phyloP scores from a whole-genome alignment of 1,140 invertebrate species.

The Drosophila pseudoananassae region DNA sequence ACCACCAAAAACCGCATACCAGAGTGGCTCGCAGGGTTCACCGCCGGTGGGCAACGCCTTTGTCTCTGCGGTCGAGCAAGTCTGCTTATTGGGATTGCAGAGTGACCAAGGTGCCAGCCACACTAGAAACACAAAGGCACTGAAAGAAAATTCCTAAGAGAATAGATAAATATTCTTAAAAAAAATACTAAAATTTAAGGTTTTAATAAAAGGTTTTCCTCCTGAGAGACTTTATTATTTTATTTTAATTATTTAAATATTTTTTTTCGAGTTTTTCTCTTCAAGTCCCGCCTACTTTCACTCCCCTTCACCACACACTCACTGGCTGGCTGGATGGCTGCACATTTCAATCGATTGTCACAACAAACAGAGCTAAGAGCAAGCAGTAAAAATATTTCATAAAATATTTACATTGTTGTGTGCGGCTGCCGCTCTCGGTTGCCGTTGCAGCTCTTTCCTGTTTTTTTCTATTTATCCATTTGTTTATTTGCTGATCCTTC shows the following conservation, averaged over 20 bases:
- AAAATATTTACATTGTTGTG: conserved; percentile 57
- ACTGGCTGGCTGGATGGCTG: conserved; percentile 6
- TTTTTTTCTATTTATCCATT: conserved; percentile 44
- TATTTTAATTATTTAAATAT: not conserved
- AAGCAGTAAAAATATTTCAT: conserved; percentile 55
- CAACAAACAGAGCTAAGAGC: conserved; percentile 29
- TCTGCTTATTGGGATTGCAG: conserved; percentile 49
- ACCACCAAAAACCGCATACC: not conserved
- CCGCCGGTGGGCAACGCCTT: conserved; percentile 49
- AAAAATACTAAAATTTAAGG: too few species aligned
- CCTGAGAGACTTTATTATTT: too few species aligned
- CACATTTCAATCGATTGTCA: conserved; percentile 63
- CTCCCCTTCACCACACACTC: not conserved
- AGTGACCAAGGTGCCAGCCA: conserved; percentile 19
- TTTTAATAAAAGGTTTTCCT: too few species aligned
- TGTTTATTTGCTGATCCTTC: conserved; percentile 37
- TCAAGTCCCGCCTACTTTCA: not conserved
- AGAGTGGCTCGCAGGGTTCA: conserved; percentile 12
- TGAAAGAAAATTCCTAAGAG: not conserved
- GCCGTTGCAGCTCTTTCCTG: conserved; percentile 2
- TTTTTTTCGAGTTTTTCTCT: not conserved
- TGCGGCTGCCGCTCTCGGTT: conserved; percentile 2
- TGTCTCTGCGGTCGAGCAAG: conserved; percentile 54
- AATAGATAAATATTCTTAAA: not conserved
- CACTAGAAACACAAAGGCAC: conserved; percentile 1